Evolutionary conservation across 2,888 invertebrate species (phyloP), one percentile per base, ranked within the genome.

Genomic region (Gonocerus acuteangulatus): DNA sequence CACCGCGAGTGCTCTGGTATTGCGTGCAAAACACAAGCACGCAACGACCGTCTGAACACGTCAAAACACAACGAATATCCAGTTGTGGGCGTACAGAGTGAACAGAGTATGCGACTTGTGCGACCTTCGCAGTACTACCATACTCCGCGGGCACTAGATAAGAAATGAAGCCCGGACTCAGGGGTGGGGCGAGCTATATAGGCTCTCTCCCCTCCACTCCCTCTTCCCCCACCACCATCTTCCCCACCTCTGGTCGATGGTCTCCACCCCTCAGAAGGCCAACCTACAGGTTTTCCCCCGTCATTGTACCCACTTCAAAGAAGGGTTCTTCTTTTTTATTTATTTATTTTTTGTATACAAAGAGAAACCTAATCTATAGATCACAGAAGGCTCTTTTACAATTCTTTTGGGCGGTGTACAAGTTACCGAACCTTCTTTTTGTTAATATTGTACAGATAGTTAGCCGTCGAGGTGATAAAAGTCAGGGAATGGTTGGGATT

Each of bases 41-140:
- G 48, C 64, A 65, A 61, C 57, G 39, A 48, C 59, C 44, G 61
- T 54, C 54, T 49, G 47, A 59, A 59, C 51, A 65, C 60, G 60
- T 57, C 51, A 64, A 54, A 65, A 65, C 65, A 65, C 65, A 56
- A 64, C 63, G 64, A 67, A 68, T 68, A 68, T 68, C 68, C 68
- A 68, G 62, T 67, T 66, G 64, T 61, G 66, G 59, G 67, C 67
- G 68, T 68, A 68, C 65, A 68, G 68, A 62, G 67, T 67, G 65
- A 68, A 68, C 65, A 68, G 63, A 59, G 67, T 68, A 64, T 68
- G 68, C 59, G 66, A 63, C 57, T 66, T 67, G 49, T 65, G 66
- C 61, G 65, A 66, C 59, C 68, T 67, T 62, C 68, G 65, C 61
- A 67, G 61, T 62, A 68, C 67, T 60, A 68, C 67, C 68, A 68